Evolutionary conservation across 2,113 vertebrate species (phyloP).

Genomic region (Daubentonia madagascariensis): DNA sequence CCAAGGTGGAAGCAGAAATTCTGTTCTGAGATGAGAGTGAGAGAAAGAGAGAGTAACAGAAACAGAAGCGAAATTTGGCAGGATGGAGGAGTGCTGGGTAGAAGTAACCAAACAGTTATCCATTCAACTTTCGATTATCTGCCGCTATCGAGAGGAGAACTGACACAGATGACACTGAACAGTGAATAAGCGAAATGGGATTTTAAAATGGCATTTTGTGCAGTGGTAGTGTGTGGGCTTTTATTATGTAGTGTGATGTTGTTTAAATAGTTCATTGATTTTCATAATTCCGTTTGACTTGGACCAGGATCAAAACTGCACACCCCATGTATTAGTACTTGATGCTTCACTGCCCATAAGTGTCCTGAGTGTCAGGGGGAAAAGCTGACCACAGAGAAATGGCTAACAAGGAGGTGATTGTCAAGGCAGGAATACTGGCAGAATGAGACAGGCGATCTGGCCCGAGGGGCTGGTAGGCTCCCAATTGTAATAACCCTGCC

Average conservation of each 20-base stretch:
- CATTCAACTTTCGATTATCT: constrained; percentile 1
- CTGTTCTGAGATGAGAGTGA: neutral
- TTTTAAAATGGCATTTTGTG: neutral
- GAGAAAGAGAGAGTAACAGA: neutral
- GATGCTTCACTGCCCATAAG: constrained; percentile 21
- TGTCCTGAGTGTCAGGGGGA: constrained; percentile 7
- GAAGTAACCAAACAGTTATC: neutral
- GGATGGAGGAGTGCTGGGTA: neutral
- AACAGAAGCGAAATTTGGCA: constrained; percentile 15
- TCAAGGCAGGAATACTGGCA: neutral
- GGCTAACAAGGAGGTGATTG: constrained; percentile 8
- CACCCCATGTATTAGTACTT: constrained; percentile 40
- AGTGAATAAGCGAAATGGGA: neutral
- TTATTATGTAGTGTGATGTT: neutral
- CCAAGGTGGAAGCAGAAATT: constrained; percentile 15
- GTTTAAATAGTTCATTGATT: constrained; percentile 55
- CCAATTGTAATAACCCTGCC: neutral
- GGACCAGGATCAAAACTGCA: constrained; percentile 31
- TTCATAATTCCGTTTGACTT: constrained; percentile 57
- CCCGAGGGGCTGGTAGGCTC: neutral
- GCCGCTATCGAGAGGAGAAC: neutral
- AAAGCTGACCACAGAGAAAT: constrained; percentile 46
- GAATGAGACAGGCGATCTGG: neutral
- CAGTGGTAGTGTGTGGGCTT: neutral
- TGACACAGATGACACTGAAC: neutral